phyloP scores from a whole-genome alignment of 2,797 vertebrate genomes.

The Tokudaia tokunoshimensis region DNA sequence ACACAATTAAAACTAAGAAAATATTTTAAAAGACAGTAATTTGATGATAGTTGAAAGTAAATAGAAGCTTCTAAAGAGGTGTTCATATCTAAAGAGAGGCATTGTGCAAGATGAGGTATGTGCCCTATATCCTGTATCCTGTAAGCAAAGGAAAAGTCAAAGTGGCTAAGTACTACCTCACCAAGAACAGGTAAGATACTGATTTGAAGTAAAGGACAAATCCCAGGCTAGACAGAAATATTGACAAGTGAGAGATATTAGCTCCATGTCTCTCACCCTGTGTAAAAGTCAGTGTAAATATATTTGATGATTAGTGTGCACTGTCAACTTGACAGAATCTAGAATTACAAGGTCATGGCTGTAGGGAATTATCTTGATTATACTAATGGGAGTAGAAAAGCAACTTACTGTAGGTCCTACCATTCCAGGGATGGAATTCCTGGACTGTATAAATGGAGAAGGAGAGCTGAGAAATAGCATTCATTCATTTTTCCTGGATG shows the following conservation, averaged over 20 bases:
- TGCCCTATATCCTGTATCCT: conserved; percentile 51
- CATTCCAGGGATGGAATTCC: not conserved
- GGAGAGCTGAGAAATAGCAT: not conserved
- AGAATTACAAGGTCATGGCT: not conserved
- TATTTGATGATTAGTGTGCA: not conserved
- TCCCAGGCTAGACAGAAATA: not conserved
- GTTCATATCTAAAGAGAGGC: not conserved
- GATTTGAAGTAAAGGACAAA: conserved; percentile 21
- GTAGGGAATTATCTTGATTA: not conserved
- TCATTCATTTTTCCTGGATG: not conserved
- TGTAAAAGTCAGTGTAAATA: not conserved
- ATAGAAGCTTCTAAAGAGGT: not conserved
- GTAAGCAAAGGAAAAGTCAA: not conserved
- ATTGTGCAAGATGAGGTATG: not conserved
- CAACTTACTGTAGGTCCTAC: not conserved
- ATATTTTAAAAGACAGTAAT: not conserved
- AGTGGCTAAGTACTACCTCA: not conserved
- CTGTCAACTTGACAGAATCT: not conserved
- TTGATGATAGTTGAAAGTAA: not conserved
- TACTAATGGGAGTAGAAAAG: not conserved
- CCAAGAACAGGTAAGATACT: not conserved
- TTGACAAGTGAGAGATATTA: not conserved
- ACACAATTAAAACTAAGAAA: not conserved
- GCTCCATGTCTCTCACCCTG: not conserved
- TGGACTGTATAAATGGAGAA: not conserved